Evolutionary conservation across 2,888 invertebrate species (phyloP).

Genomic region (Anagyrus pseudococci): DNA sequence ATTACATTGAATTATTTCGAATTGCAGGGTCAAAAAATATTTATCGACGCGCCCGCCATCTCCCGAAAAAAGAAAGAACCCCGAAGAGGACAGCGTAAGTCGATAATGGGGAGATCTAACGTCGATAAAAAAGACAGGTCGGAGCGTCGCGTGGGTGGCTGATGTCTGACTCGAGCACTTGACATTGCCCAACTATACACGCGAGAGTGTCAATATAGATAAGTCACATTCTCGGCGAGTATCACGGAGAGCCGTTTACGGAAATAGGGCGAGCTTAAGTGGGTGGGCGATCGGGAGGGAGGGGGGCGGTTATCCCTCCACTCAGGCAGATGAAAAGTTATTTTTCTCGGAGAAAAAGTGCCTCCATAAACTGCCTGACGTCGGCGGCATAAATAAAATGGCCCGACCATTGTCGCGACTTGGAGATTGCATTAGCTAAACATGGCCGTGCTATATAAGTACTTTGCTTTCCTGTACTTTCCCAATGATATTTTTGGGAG

Average conservation of each 20-base stretch:
- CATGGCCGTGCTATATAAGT: conserved; percentile 31
- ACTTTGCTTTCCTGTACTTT: not conserved
- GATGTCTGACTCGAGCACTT: conserved; percentile 11
- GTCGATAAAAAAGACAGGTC: conserved; percentile 35
- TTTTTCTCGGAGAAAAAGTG: conserved; percentile 44
- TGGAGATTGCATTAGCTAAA: conserved; percentile 47
- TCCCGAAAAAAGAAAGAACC: conserved; percentile 44
- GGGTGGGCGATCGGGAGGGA: conserved; percentile 38
- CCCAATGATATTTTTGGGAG: not conserved
- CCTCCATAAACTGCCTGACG: conserved; percentile 47
- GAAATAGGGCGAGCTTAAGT: conserved; percentile 36
- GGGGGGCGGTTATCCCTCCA: conserved; percentile 23
- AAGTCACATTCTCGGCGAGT: not conserved
- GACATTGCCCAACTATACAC: not conserved
- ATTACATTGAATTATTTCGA: too few species aligned
- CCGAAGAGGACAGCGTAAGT: conserved; percentile 27
- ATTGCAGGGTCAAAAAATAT: conserved; percentile 18
- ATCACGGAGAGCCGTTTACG: not conserved
- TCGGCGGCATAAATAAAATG: conserved; percentile 45
- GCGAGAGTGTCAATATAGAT: not conserved
- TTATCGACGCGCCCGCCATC: conserved; percentile 50
- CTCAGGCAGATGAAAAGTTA: conserved; percentile 50
- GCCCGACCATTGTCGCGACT: conserved; percentile 39
- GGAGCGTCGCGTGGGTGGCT: not conserved
- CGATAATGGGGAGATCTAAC: conserved; percentile 41